These are phyloP conservation scores for Drosophila fuyamai DNA, from an alignment of 1,140 invertebrate genomes.

Conservation along the genomic window DNA sequence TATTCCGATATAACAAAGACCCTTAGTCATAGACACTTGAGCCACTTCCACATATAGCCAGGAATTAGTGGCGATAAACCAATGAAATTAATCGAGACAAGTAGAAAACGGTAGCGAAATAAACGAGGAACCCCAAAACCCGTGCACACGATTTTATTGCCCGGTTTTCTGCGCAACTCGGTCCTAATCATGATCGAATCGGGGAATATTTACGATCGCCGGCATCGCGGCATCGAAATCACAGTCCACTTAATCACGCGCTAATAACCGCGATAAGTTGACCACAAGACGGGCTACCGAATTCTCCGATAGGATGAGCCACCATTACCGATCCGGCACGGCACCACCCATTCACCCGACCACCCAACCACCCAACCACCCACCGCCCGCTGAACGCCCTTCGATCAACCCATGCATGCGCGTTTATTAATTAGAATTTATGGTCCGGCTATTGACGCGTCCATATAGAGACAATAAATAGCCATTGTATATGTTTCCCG, in stretches of 20 bases:
- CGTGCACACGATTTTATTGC: neutral
- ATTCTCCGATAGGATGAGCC: conserved; percentile 45
- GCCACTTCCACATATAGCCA: neutral
- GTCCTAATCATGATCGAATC: conserved; percentile 28
- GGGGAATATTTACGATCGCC: conserved; percentile 60
- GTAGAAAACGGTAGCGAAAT: conserved; percentile 7
- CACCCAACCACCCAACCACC: neutral
- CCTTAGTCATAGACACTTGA: conserved; percentile 40
- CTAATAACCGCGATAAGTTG: conserved; percentile 64
- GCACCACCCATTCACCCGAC: neutral
- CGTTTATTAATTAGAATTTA: conserved; percentile 81
- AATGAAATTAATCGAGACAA: conserved; percentile 3
- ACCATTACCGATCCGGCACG: neutral
- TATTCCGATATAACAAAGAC: conserved; percentile 8
- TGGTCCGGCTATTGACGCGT: conserved; percentile 47
- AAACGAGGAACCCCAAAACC: conserved; percentile 13
- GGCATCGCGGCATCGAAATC: conserved; percentile 50
- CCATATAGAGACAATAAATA: conserved; percentile 72
- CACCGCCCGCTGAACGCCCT: conserved; percentile 33
- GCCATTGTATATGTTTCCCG: conserved; percentile 56
- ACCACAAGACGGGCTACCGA: conserved; percentile 15
- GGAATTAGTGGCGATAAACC: conserved; percentile 3
- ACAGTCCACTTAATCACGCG: conserved; percentile 71
- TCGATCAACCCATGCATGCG: conserved; percentile 36
- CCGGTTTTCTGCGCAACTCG: conserved; percentile 24